Evolutionary conservation across 1,140 invertebrate genomes (phyloP).

Genomic region (Batillaria attramentaria): DNA sequence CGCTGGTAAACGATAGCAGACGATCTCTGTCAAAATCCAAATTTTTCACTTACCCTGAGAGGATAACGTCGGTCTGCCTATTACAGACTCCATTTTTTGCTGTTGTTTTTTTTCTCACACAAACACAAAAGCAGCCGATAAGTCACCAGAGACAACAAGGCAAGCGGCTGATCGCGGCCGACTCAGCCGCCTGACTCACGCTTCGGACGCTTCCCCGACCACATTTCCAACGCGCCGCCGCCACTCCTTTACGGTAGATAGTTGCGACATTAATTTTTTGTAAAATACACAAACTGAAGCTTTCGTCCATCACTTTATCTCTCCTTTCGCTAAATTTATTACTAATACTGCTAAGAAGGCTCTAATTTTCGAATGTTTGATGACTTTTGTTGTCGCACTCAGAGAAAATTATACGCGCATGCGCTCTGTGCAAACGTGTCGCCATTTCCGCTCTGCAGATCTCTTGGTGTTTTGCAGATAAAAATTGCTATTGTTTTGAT

Average conservation of each 20-base stretch:
- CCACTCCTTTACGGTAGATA: no score
- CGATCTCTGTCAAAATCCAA: neutral
- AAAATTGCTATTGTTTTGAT: neutral
- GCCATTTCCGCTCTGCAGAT: neutral
- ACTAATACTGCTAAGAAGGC: neutral
- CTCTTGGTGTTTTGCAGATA: neutral
- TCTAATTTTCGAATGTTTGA: conserved; percentile 7
- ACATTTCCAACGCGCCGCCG: no score
- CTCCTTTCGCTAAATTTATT: no score
- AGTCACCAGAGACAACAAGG: conserved; percentile 23
- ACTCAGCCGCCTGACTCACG: conserved; percentile 31
- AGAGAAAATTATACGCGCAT: conserved; percentile 16
- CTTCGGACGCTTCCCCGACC: neutral
- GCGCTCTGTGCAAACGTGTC: neutral
- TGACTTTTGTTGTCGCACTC: neutral
- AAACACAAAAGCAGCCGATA: neutral
- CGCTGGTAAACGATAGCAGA: conserved; percentile 12
- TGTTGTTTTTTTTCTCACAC: no score
- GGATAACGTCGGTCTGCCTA: neutral
- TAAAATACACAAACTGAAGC: no score
- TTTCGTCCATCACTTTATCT: no score
- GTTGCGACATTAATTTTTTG: no score
- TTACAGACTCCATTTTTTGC: conserved; percentile 26
- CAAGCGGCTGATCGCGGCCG: conserved; percentile 9
- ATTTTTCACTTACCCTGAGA: conserved; percentile 1